Evolutionary conservation across 2,113 vertebrate genomes (phyloP).

Genomic region (Charina bottae): DNA sequence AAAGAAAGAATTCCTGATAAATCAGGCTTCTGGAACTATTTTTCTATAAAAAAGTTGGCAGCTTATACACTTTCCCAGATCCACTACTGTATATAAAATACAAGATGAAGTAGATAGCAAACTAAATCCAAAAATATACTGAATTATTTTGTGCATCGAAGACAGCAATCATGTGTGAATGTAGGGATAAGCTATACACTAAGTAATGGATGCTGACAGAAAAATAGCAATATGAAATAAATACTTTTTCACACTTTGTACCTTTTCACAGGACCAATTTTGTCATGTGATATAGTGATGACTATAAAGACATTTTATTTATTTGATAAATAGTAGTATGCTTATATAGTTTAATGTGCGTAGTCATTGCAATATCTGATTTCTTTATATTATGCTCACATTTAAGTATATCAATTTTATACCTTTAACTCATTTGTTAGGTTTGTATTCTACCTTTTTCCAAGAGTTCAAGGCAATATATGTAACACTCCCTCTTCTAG

Average conservation of each 20-base stretch:
- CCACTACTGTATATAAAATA: not conserved
- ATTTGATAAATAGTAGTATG: not conserved
- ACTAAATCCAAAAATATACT: not conserved
- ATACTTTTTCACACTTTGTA: not conserved
- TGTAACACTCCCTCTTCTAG: not conserved
- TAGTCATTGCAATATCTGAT: not conserved
- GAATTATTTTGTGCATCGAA: not conserved
- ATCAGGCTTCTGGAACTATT: not conserved
- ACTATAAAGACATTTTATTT: not conserved
- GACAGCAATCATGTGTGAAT: not conserved
- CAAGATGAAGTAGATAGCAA: not conserved
- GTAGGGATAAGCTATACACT: not conserved
- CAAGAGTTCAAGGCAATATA: not conserved
- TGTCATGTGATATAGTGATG: not conserved
- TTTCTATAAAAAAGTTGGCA: not conserved
- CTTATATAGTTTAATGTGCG: not conserved
- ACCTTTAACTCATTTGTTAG: not conserved
- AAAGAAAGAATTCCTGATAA: not conserved
- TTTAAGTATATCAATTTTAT: not conserved
- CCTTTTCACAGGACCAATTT: not conserved
- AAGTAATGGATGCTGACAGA: not conserved
- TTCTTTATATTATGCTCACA: not conserved
- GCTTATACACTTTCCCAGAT: not conserved
- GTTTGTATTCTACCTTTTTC: not conserved
- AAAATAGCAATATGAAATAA: not conserved